A percentile compares a stretch with the other conserved stretches of the same genome.
Evolutionary conservation across 2,888 invertebrate species (phyloP).

Genomic region (Lepeophtheirus nordmannii): DNA sequence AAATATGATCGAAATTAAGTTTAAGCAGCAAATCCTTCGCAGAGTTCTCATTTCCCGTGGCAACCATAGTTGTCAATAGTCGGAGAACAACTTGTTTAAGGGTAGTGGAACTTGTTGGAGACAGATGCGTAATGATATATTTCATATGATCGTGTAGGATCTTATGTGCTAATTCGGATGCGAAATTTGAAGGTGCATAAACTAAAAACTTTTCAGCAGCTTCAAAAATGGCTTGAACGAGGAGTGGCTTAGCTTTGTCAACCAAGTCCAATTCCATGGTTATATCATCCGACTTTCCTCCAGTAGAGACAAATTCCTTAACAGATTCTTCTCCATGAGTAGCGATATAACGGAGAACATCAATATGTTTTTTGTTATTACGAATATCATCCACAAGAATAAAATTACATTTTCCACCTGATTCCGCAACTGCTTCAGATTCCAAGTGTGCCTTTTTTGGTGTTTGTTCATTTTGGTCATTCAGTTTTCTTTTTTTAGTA

Average conservation of each 20-base stretch:
- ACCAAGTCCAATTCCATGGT: background rate
- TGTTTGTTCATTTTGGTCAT: background rate
- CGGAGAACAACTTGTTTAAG: background rate
- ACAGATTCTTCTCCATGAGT: background rate
- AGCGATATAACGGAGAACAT: background rate
- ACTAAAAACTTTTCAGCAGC: background rate
- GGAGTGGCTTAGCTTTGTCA: background rate
- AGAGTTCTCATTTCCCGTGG: background rate
- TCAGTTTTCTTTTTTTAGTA: background rate
- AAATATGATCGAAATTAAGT: conserved; percentile 19
- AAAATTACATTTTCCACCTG: no score
- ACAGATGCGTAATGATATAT: conserved; percentile 11
- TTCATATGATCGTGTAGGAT: conserved; percentile 3
- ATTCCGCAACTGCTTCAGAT: background rate
- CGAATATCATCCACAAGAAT: background rate
- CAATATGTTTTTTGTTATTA: background rate
- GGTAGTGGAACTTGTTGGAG: background rate
- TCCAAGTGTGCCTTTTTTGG: background rate
- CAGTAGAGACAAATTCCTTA: background rate
- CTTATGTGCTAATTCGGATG: background rate
- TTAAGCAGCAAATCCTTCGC: conserved; percentile 14
- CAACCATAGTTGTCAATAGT: conserved; percentile 17
- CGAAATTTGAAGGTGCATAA: background rate
- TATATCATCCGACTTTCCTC: background rate
- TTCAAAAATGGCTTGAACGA: background rate